Evolutionary conservation across 2,888 invertebrate species (phyloP).

Genomic region (Agriopis aurantiaria): DNA sequence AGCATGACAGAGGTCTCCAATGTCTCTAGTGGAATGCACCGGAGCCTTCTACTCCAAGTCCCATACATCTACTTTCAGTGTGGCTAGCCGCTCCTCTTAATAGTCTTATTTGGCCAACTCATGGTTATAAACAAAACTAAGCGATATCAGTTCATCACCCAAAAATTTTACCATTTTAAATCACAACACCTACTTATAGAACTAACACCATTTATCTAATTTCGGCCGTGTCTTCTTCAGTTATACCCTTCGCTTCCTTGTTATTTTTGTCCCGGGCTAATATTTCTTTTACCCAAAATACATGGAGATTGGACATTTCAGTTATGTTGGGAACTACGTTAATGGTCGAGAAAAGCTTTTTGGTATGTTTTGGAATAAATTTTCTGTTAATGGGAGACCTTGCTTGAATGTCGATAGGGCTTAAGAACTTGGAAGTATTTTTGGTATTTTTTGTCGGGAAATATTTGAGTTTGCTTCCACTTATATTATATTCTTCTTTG

Average conservation of each 20-base stretch:
- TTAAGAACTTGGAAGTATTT: constrained; percentile 2
- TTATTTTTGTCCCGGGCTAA: constrained; percentile 43
- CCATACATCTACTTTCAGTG: too few relatives aligned
- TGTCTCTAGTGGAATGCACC: too few relatives aligned
- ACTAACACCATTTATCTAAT: constrained; percentile 40
- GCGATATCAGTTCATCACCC: neutral
- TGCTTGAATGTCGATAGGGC: constrained; percentile 1
- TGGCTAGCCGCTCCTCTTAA: too few relatives aligned
- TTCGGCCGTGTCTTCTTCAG: constrained; percentile 43
- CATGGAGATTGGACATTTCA: constrained; percentile 37
- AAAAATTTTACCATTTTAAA: constrained; percentile 11
- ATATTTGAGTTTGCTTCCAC: neutral
- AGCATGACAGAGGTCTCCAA: too few relatives aligned
- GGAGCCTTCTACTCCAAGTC: too few relatives aligned
- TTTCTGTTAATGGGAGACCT: constrained; percentile 17
- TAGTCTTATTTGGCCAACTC: too few relatives aligned
- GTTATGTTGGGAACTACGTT: constrained; percentile 41
- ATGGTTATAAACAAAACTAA: too few relatives aligned
- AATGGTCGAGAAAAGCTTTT: constrained; percentile 36
- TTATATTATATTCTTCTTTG: neutral
- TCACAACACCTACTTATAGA: constrained; percentile 33
- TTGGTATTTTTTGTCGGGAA: neutral
- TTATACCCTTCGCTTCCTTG: constrained; percentile 46
- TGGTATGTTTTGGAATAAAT: constrained; percentile 22
- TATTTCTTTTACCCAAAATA: constrained; percentile 45